Conservation (phyloP, 2,113 vertebrate genomes). For the Haemorhous mexicanus region DNA sequence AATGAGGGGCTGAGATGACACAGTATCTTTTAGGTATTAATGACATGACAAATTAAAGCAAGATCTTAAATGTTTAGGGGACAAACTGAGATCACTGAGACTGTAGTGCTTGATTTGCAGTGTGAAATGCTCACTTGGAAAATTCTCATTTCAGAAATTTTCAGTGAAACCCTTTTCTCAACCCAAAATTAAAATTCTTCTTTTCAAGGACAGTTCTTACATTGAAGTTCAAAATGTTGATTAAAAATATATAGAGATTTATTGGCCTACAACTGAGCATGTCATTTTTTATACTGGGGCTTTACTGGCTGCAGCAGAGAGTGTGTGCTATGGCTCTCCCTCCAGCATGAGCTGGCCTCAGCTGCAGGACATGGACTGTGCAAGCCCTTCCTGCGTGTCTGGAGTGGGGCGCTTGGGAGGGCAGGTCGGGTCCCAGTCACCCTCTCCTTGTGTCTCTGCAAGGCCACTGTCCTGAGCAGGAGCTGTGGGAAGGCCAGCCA, state of each 20-base stretch:
- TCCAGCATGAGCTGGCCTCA: rapidly evolving
- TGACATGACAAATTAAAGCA: not conserved
- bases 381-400: rapidly evolving
- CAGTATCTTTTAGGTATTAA: not conserved
- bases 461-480: not conserved
- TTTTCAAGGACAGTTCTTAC: not conserved
- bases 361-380: rapidly evolving
- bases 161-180: not conserved
- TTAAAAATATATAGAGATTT: not conserved
- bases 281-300: not conserved
- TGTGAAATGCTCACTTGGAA: not conserved
- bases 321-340: rapidly evolving
- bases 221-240: not conserved
- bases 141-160: not conserved
- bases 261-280: not conserved
- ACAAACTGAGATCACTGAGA: not conserved
- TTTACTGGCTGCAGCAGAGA: not conserved
- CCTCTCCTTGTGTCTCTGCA: not conserved
- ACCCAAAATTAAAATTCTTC: not conserved
- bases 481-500: rapidly evolving
- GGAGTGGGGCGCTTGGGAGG: not conserved
- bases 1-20: not conserved
- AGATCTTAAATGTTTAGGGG: not conserved
- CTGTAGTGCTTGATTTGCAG: not conserved
- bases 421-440: rapidly evolving